Evolutionary conservation across 2,888 invertebrate genomes (phyloP).

Genomic region (Epirrhoe alternata): DNA sequence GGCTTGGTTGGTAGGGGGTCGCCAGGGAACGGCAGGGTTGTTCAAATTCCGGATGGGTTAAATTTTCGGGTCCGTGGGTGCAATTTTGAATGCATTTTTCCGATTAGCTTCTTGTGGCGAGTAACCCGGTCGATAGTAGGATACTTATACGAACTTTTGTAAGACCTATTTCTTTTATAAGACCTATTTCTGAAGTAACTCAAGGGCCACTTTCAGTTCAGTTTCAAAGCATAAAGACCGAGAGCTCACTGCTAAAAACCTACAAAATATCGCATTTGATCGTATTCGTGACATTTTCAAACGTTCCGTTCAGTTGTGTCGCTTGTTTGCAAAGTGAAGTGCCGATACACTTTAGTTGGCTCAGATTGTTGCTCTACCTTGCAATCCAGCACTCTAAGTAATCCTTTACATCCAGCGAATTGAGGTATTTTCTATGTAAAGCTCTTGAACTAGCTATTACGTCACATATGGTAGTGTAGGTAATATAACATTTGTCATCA

Average conservation of each 20-base stretch:
- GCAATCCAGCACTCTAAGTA: neutral
- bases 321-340: neutral
- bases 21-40: no score
- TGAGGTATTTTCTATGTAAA: neutral
- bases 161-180: no score
- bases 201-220: slow-evolving; percentile 14
- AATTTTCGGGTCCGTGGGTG: no score
- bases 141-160: neutral
- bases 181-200: slow-evolving; percentile 51
- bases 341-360: neutral
- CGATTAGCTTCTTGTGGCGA: no score
- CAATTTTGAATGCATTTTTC: no score
- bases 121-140: no score
- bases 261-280: neutral
- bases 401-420: neutral
- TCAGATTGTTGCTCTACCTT: neutral
- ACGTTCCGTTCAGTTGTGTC: neutral
- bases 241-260: slow-evolving; percentile 1
- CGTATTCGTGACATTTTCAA: neutral
- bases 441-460: neutral
- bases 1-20: no score
- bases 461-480: no score
- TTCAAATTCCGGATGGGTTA: no score
- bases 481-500: no score
- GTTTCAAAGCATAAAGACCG: slow-evolving; percentile 1